Base-by-base conservation (phyloP, 2,888 invertebrate genomes). In the Cosmia pyralina region DNA sequence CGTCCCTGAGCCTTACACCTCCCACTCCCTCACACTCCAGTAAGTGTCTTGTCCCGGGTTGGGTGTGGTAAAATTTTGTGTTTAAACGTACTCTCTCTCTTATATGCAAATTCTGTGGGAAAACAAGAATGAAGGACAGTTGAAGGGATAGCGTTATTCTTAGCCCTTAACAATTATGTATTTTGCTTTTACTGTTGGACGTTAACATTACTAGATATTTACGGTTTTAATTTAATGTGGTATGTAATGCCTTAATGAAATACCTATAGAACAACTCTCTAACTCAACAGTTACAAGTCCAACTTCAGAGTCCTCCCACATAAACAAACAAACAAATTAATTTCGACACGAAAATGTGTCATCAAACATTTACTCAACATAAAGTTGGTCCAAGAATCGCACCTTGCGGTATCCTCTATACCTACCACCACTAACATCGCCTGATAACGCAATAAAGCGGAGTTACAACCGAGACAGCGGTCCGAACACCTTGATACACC, bases 401-500 rank as follows among this genome's bases (percentile, higher is more conserved):
- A 83, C 87, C 88, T 83, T 88, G 86, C 57, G 84, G 87, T 68
- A 86, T 79, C 70, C 87, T 77, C 69, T 55, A 70, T 77, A 83
- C 75, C 79, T 73, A 78, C 70, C 69, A 69, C 57, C 70, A 84
- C 83, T 81, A 86, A 84, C 77, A 85, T 79, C 76, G 75, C 77
- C 83, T 82, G 88, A 87, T 84, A 86, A 87, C 76, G 80, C 79
- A 85, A 87, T 89, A 88, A 88, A 81, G 79, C 74, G 81, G 72
- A 83, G 82, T 84, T 83, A 85, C 73, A 83, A 68, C 82, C 74
- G 74, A 85, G 85, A 85, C 83, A 84, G 73, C 78, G 85, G 81
- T 72, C 77, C 70, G 75, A 85, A 82, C 75, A 76, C 84, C 81
- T 85, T 85, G 81, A 87, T 85, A 87, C 88, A 87, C 84, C 85